Base-by-base conservation (phyloP, 2,797 vertebrate species). In the Neostethus bicornis region DNA sequence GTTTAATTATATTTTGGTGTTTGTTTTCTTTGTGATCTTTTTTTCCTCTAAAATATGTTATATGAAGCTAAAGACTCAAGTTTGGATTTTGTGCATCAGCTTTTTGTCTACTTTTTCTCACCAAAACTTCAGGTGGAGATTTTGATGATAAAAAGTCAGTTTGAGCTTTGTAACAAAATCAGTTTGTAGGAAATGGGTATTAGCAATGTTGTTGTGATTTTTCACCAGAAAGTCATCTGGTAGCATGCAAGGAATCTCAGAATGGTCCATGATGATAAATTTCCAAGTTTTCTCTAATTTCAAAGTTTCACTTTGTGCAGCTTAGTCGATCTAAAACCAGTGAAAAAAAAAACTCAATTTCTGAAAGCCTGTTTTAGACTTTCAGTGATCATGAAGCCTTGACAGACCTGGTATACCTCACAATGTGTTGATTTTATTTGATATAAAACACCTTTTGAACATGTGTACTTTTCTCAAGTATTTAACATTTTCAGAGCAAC, bases 351-450 rank as follows among this genome's bases (percentile, higher is more conserved):
- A 5, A 45, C 26, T 32, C 17, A 41, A 37, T 0, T 52, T 37
- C 23, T 34, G 28, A n/a, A 25, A 48, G 45, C 26, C 23, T 66
- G 11, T 61, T 62, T 64, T 47, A 57, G 75, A 55, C 47, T 62
- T 67, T 79, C 52, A 52, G 11, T 62, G 8, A 46, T 66, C 13
- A 49, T 7, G 16, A 45, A 21, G 26, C 32, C 25, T n/a, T 50
- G 51, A 21, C n/a, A 44, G 13, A 4, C 13, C 2, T 16, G 16
- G 7, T 42, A 23, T 0, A 13, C 20, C 39, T 5, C 12, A 20
- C 6, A n/a, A 39, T 39, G 37, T 16, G 5, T 19, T 19, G 4
- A 23, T 42, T 13, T 21, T 42, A 1, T 42, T 42, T 21, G 23
- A 21, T 23, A 12, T 19, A 1, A 10, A 38, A 5, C 6, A 7